phyloP scores from a whole-genome alignment of 2,113 vertebrate species.

The Ellobius talpinus region DNA sequence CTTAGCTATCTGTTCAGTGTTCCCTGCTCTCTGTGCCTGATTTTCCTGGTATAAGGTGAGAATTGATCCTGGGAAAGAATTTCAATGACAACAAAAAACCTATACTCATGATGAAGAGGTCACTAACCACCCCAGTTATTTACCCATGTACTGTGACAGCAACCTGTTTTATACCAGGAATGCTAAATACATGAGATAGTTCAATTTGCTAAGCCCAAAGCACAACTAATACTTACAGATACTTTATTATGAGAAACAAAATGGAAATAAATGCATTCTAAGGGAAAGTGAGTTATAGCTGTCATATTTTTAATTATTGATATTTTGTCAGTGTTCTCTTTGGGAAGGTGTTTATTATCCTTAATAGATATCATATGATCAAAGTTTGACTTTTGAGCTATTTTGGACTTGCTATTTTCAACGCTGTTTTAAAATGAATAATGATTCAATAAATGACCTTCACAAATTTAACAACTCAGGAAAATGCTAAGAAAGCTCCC shows the following conservation, averaged over 20 bases:
- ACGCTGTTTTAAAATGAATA: conserved; percentile 41
- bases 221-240: neutral
- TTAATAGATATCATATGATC: neutral
- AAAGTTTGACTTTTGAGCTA: neutral
- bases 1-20: neutral
- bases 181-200: neutral
- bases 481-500: neutral
- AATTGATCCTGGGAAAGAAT: neutral
- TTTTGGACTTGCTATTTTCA: conserved; percentile 11
- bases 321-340: neutral
- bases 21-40: neutral
- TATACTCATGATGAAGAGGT: neutral
- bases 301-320: neutral
- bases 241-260: neutral
- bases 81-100: neutral
- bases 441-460: neutral
- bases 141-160: neutral
- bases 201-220: neutral
- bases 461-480: neutral
- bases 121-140: neutral
- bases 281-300: neutral
- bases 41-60: neutral
- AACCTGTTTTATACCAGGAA: neutral
- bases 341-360: neutral
- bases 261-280: neutral